A percentile compares a stretch with the other conserved stretches of the same genome.
Conservation (phyloP, 2,888 invertebrate species). For the Eupeodes latifasciatus region DNA sequence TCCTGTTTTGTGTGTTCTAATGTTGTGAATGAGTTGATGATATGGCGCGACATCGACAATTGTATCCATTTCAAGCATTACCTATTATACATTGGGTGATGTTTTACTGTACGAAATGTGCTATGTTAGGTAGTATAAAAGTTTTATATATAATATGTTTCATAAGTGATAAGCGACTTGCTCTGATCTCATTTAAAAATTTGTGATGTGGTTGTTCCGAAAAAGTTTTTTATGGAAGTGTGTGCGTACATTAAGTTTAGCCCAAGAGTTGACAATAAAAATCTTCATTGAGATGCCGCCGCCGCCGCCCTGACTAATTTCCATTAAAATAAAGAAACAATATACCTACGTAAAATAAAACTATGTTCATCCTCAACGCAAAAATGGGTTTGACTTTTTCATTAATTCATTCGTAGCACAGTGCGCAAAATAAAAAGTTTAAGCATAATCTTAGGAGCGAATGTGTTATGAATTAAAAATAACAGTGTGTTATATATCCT, state of each 20-base stretch:
- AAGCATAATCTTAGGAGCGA: slow-evolving; percentile 9
- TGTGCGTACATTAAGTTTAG: neutral
- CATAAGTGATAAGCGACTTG: slow-evolving; percentile 18
- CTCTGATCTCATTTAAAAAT: slow-evolving; percentile 53
- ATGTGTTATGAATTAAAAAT: slow-evolving; percentile 16
- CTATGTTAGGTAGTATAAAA: slow-evolving; percentile 4
- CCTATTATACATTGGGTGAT: neutral
- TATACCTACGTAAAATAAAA: neutral
- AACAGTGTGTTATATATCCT: neutral
- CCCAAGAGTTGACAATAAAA: slow-evolving; percentile 3
- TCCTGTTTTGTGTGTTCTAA: neutral
- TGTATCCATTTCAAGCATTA: neutral
- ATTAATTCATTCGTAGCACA: neutral
- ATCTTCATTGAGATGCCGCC: slow-evolving; percentile 6
- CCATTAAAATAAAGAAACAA: neutral
- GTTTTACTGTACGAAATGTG: neutral
- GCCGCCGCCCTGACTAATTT: slow-evolving; percentile 21
- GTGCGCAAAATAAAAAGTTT: slow-evolving; percentile 22
- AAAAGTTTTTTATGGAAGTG: neutral
- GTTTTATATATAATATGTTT: neutral
- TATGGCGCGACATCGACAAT: slow-evolving; percentile 51
- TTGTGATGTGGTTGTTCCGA: neutral
- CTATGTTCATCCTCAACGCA: neutral
- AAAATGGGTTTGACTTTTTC: slow-evolving; percentile 22
- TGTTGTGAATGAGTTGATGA: slow-evolving; percentile 26